Conservation (phyloP, 2,113 vertebrate species). For the Chaetops frenatus region DNA sequence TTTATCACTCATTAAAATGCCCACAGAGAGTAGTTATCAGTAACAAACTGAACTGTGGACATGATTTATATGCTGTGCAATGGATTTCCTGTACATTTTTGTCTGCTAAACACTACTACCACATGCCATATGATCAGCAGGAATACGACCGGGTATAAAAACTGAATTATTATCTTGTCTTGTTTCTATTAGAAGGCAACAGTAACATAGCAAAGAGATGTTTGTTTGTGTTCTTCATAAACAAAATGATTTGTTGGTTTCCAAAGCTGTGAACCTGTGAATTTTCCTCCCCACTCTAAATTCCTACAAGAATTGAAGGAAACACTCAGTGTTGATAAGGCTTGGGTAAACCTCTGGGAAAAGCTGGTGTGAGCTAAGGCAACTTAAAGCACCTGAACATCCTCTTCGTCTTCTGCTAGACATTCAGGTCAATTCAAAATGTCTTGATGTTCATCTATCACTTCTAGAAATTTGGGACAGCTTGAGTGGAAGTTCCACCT, state of each 20-base stretch:
- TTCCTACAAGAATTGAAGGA: not conserved
- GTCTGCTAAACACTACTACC: not conserved
- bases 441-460: not conserved
- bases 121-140: not conserved
- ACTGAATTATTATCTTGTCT: not conserved
- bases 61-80: not conserved
- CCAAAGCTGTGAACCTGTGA: not conserved
- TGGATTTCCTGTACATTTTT: not conserved
- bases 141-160: not conserved
- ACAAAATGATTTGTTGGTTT: not conserved
- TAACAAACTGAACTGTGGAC: not conserved
- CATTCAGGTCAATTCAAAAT: not conserved
- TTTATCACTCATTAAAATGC: not conserved
- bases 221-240: not conserved
- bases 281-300: not conserved
- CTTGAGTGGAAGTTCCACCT: not conserved
- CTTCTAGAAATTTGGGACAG: not conserved
- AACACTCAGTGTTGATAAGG: not conserved
- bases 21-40: not conserved
- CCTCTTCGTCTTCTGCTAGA: not conserved
- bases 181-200: not conserved
- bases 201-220: not conserved
- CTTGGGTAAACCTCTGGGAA: not conserved
- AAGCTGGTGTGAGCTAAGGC: not conserved
- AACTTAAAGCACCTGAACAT: not conserved